Evolutionary conservation across 2,797 vertebrate species (phyloP).

Genomic region (Cuniculus paca): DNA sequence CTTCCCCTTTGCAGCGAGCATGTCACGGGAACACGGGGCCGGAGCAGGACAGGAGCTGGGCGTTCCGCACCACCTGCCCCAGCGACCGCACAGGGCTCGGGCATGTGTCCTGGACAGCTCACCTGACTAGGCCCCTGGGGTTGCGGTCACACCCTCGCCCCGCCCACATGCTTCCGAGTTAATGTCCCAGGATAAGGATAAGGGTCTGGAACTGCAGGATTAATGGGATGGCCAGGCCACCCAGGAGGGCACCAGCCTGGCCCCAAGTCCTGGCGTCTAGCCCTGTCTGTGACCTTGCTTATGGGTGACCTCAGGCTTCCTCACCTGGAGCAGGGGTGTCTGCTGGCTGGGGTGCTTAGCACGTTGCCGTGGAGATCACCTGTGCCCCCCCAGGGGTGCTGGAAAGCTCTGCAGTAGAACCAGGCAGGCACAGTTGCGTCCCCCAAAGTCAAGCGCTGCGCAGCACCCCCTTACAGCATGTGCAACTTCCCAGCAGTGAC

Average conservation of each 20-base stretch:
- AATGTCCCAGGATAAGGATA: constrained; percentile 60
- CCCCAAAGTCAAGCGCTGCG: accelerated
- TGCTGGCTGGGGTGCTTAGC: accelerated
- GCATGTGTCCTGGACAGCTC: neutral
- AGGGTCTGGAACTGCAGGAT: constrained; percentile 41
- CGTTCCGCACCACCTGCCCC: accelerated
- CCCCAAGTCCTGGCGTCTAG: neutral
- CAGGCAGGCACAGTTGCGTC: accelerated
- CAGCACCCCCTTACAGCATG: accelerated
- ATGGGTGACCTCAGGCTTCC: neutral
- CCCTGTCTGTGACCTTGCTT: constrained; percentile 49
- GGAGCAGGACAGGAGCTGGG: accelerated
- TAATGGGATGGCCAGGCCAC: constrained; percentile 12
- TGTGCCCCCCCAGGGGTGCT: accelerated
- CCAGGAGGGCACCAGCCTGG: neutral
- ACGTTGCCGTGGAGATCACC: accelerated
- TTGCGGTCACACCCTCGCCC: neutral
- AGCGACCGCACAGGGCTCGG: accelerated
- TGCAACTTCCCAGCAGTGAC: neutral
- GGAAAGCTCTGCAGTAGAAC: neutral
- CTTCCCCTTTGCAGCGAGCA: neutral
- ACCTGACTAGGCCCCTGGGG: neutral
- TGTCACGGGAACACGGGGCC: neutral
- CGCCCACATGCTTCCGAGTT: constrained; percentile 40
- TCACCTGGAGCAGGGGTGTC: accelerated